Evolutionary conservation across 2,888 invertebrate genomes (phyloP).

Genomic region (Synanthedon formicaeformis): DNA sequence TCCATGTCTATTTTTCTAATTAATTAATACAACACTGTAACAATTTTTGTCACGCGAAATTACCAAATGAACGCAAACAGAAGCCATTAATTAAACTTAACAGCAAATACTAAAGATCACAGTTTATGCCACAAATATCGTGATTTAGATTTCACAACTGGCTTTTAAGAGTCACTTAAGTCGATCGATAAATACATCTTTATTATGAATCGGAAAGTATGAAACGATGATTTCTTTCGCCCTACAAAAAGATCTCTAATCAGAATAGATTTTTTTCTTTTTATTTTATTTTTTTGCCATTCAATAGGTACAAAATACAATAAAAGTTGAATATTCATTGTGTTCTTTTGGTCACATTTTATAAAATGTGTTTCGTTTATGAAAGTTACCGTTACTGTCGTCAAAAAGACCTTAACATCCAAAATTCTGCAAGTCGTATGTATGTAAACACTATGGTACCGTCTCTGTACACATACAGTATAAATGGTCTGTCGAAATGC

Average conservation of each 20-base stretch:
- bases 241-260: too few relatives aligned
- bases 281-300: too few relatives aligned
- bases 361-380: slow-evolving; percentile 27
- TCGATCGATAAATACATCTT: background rate
- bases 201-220: background rate
- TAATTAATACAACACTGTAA: too few relatives aligned
- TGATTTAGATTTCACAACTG: slow-evolving; percentile 22
- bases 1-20: too few relatives aligned
- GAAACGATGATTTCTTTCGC: too few relatives aligned
- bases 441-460: too few relatives aligned
- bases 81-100: slow-evolving; percentile 16
- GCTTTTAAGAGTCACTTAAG: background rate
- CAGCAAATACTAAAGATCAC: slow-evolving; percentile 45
- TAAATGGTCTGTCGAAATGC: too few relatives aligned
- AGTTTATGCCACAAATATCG: slow-evolving; percentile 28
- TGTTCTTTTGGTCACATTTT: slow-evolving; percentile 5
- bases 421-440: slow-evolving; percentile 27
- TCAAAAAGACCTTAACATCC: slow-evolving; percentile 51
- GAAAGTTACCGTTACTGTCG: slow-evolving; percentile 36
- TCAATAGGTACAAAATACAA: too few relatives aligned
- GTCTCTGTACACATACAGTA: too few relatives aligned
- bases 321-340: background rate
- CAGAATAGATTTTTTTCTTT: too few relatives aligned
- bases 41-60: background rate
- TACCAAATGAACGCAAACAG: background rate